These are phyloP conservation scores for Drosophila setosimentum DNA, from an alignment of 2,888 invertebrate species.

Conservation along the genomic window DNA sequence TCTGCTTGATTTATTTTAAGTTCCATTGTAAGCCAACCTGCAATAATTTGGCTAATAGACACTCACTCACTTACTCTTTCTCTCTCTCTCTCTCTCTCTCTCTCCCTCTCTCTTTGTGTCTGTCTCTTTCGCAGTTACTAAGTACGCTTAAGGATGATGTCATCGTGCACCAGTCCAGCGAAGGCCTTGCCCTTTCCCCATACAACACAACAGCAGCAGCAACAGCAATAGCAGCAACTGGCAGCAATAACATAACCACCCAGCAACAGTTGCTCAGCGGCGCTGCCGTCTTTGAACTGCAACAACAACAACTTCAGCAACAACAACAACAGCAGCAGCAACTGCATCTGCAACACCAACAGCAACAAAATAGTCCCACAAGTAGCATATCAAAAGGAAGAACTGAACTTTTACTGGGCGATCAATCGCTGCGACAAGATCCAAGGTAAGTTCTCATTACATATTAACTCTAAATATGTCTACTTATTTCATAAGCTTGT, in stretches of 20 bases:
- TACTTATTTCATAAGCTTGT: background rate
- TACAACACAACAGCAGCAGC: slow-evolving; percentile 52
- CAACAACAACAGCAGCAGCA: slow-evolving; percentile 44
- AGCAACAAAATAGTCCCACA: slow-evolving; percentile 82
- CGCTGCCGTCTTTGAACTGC: slow-evolving; percentile 49
- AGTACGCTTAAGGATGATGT: slow-evolving; percentile 82
- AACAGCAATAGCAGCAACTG: slow-evolving; percentile 53
- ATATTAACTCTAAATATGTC: background rate
- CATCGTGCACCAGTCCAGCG: slow-evolving; percentile 75
- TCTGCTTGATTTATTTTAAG: background rate
- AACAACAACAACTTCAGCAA: slow-evolving; percentile 53
- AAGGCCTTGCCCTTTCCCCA: slow-evolving; percentile 53
- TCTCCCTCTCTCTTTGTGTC: slow-evolving; percentile 3
- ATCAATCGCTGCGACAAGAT: slow-evolving; percentile 84
- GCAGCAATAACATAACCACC: slow-evolving; percentile 38
- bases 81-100: background rate
- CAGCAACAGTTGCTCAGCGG: slow-evolving; percentile 39
- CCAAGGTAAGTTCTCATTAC: slow-evolving; percentile 78
- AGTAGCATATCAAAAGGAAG: slow-evolving; percentile 86
- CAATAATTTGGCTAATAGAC: background rate
- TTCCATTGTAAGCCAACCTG: background rate
- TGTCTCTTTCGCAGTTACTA: slow-evolving; percentile 81
- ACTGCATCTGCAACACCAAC: slow-evolving; percentile 59
- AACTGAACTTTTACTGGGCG: slow-evolving; percentile 85
- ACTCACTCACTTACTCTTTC: background rate